phyloP scores from a whole-genome alignment of 2,113 vertebrate genomes.

The Platichthys flesus region DNA sequence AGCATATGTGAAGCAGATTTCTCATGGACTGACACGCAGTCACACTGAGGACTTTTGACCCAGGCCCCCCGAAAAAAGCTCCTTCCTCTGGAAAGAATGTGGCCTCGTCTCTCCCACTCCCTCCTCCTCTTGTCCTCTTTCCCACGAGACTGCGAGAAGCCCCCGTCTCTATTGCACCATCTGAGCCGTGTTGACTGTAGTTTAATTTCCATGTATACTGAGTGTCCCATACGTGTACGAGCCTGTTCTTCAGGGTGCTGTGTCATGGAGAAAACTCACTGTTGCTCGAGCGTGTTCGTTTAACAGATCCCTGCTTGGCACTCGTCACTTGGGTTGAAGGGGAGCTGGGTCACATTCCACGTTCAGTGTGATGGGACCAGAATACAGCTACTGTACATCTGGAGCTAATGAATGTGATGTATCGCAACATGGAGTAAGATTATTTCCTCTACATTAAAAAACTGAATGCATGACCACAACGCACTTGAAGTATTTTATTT shows the following conservation, averaged over 20 bases:
- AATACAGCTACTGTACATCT: not conserved
- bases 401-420: not conserved
- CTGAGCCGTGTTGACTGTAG: conserved; percentile 29
- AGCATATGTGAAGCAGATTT: conserved; percentile 69
- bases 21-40: conserved; percentile 70
- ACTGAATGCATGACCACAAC: not conserved
- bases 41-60: conserved; percentile 73
- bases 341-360: not conserved
- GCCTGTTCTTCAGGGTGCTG: conserved; percentile 6
- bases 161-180: conserved; percentile 32
- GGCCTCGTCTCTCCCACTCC: conserved; percentile 25
- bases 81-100: conserved; percentile 80
- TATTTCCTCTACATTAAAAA: not conserved
- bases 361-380: not conserved
- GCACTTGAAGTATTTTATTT: conserved; percentile 60
- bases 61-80: conserved; percentile 66
- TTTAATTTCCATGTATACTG: conserved; percentile 33
- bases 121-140: conserved; percentile 49
- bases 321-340: not conserved
- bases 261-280: not conserved
- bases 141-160: conserved; percentile 66
- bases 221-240: conserved; percentile 11
- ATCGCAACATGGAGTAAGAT: not conserved
- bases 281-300: not conserved
- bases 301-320: conserved; percentile 2